Evolutionary conservation across 2,113 vertebrate genomes (phyloP), one percentile per base, ranked within the genome.

Genomic region (Macroglossus sobrinus): DNA sequence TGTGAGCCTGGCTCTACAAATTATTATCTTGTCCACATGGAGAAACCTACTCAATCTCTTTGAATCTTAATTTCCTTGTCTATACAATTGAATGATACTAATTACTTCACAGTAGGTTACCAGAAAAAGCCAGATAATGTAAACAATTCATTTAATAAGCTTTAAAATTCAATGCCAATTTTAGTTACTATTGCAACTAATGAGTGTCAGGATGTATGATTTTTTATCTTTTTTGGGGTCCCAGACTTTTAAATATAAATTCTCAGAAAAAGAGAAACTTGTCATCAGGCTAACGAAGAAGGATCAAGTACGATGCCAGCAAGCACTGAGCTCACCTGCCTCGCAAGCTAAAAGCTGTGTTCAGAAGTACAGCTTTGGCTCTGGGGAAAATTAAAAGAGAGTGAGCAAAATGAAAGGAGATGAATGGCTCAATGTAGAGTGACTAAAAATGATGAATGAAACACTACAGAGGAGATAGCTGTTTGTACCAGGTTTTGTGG

Each of bases 391-490:
- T 7, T 3, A 59, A 74, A 82, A 40, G 66, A 63, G 3, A 33
- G 28, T 66, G 43, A 50, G 57, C 24, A 74, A 10, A 72, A 50
- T 45, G 13, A n/a, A 91, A 53, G n/a, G 84, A 57, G 53, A 7
- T 1, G 4, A 16, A 1, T 10, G 28, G 13, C 28, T 90, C 35
- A 19, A 0, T 0, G 0, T 6, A 3, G 2, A 38, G 35, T 33
- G 53, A 30, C 26, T 35, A 12, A 21, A 21, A 26, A 5, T 40
- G 28, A 26, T 19, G 63, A 74, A 19, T 0, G 28, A 47, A 57
- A 35, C 24, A 4, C 69, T 21, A n/a, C 5, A 1, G 28, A 45
- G 59, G 35, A 50, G 66, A 28, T 2, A 14, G 11, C 40, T 8
- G 0, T 40, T 15, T 45, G 22, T 0, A 2, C 26, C 66, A 4